Base-by-base conservation (phyloP, 1,140 invertebrate genomes). In the Caligus rogercresseyi region DNA sequence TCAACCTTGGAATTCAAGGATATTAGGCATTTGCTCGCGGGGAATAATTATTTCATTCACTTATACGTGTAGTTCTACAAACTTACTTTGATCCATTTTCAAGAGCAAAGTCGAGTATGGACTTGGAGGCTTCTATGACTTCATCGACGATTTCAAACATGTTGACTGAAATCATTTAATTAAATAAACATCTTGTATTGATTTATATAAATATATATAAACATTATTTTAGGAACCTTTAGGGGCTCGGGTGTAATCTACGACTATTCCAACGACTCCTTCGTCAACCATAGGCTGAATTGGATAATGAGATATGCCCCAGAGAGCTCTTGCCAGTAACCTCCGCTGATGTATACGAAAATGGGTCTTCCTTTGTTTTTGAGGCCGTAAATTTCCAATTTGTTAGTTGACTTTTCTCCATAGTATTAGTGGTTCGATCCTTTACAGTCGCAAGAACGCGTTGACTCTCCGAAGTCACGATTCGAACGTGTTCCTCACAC, bases 181-280 rank as follows among this genome's bases (percentile, higher is more conserved):
- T 57, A 16, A 65, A 54, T 43, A 66, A 23, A 58, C 52, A 3
- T 0, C 55, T 63, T 53, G 58, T 57, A 61, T 20, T 63, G 60
- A 52, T 4, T 31, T 1, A 3, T 25, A 21, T 63, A 18, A 26
- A 26, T 54, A 23, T n/a, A 26, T 19, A 20, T 18, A 16, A 43
- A 43, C 19, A 61, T 70, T 71, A 81, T n/a, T n/a, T n/a, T n/a
- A n/a, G n/a, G n/a, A n/a, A n/a, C 80, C 80, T 63, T 73, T 67
- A 0, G 86, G 86, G 65, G 85, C 86, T 0, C 87, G 73, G 68
- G 85, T 83, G 69, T 89, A 89, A 24, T 82, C 86, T 51, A 84
- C 70, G 0, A 81, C 73, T 11, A 85, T 73, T 0, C 82, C 82
- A 68, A 83, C 81, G 52, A 84, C 79, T 1, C 80, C 81, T 56